Conservation (phyloP, 2,113 vertebrate genomes). For the Aldabrachelys gigantea region DNA sequence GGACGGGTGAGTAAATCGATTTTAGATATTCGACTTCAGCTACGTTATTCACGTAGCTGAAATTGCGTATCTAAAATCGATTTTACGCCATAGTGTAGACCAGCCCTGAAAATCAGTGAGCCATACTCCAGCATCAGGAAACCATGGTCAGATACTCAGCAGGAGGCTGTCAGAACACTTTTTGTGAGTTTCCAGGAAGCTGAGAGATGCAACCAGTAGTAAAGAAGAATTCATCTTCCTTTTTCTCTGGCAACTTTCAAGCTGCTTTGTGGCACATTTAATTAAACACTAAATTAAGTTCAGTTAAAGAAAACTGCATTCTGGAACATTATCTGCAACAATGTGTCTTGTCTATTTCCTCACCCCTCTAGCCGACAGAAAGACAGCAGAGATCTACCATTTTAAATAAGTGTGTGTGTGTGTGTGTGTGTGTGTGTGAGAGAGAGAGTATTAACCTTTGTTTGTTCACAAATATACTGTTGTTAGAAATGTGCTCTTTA, state of each 20-base stretch:
- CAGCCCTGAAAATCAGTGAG: conserved; percentile 45
- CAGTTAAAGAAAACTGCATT: neutral
- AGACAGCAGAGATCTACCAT: conserved; percentile 40
- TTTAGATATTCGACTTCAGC: too few relatives aligned
- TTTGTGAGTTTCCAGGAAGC: conserved; percentile 12
- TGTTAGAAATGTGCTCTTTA: conserved; percentile 30
- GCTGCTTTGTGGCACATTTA: neutral
- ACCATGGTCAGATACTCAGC: neutral
- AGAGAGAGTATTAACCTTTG: conserved; percentile 59
- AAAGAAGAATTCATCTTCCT: conserved; percentile 5
- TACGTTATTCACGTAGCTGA: too few relatives aligned
- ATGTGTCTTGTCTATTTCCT: neutral
- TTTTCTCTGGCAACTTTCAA: conserved; percentile 3
- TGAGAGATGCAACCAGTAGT: conserved; percentile 14
- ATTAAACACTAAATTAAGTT: conserved; percentile 43
- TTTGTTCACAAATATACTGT: neutral
- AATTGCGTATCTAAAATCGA: too few relatives aligned
- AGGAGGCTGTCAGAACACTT: conserved; percentile 17
- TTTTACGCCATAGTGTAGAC: too few relatives aligned
- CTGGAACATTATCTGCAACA: conserved; percentile 63
- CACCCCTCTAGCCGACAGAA: neutral
- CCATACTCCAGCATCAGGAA: conserved; percentile 18
- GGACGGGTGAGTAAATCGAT: too few relatives aligned
- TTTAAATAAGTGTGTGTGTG: neutral
- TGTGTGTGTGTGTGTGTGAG: neutral